Evolutionary conservation across 1,140 invertebrate genomes (phyloP).

Genomic region (Eriosoma lanigerum): DNA sequence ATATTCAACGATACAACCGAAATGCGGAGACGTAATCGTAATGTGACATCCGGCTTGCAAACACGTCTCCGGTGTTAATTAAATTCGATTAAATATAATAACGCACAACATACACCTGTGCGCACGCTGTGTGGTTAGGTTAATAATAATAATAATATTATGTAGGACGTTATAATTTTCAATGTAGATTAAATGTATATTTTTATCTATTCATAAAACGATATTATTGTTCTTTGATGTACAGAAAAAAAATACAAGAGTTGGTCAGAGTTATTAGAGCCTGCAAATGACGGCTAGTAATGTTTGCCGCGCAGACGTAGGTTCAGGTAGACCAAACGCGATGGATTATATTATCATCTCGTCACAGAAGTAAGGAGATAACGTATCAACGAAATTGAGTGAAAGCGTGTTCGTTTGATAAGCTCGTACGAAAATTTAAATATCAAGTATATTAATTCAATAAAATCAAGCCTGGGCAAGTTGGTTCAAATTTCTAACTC

Average conservation of each 20-base stretch:
- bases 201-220: too few species aligned
- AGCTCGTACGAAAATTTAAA: conserved; percentile 21
- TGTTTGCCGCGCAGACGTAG: too few species aligned
- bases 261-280: background rate
- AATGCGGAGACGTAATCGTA: conserved; percentile 8
- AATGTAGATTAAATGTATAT: too few species aligned
- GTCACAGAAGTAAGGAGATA: too few species aligned
- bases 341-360: too few species aligned
- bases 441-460: too few species aligned
- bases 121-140: background rate
- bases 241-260: too few species aligned
- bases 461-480: too few species aligned
- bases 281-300: too few species aligned
- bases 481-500: too few species aligned
- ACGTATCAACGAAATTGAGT: background rate
- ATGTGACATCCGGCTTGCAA: background rate
- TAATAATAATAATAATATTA: background rate
- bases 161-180: conserved; percentile 37
- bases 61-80: conserved; percentile 32
- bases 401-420: conserved; percentile 9
- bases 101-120: background rate
- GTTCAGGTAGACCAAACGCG: too few species aligned
- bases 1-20: background rate
- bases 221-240: too few species aligned
- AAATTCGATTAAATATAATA: background rate